Evolutionary conservation across 2,888 invertebrate genomes (phyloP), one percentile per base, ranked within the genome.

Genomic region (Trachelus stipa): DNA sequence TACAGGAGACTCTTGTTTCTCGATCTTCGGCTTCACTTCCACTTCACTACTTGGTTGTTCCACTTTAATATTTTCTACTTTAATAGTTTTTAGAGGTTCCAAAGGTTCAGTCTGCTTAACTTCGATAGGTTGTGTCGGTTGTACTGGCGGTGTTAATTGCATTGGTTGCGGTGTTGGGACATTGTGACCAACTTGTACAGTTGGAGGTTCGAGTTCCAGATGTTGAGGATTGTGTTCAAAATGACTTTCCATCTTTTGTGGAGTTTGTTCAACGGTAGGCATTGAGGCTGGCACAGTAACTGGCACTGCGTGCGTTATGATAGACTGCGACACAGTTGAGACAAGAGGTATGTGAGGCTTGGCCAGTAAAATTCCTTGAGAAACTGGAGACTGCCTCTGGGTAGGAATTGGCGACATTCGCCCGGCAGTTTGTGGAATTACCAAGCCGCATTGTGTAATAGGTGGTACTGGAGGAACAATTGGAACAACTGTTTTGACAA

Each of bases 401-500:
- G 81, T 34, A 31, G 76, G 77, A 12, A 81, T 79, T 56, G 77
- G 71, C 4, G 82, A 76, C 30, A 77, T 34, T 34, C 80, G 84
- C 31, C 75, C 74, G 11, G 78, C 76, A 12, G 85, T 78, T 68
- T 82, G 86, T 3, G 84, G 40, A 34, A 81, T 76, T 30, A 73
- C 35, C 73, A 78, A 73, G 30, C 73, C 79, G n/a, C 80, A 82
- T 35, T 88, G 88, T 15, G 40, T 73, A 12, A 68, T 12, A 30
- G 78, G 34, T n/a, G 81, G 76, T 0, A 77, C 79, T 1, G 81
- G 35, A 6, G 85, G 73, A 3, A 85, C 83, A 68, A 89, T 82
- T 0, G 91, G 89, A 3, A 88, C 86, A 1, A 90, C 88, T 0
- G 89, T 88, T 68, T 91, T 91, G 4, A 90, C 86, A 37, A 90